Evolutionary conservation across 2,888 invertebrate genomes (phyloP).

Genomic region (Anodontia alba): DNA sequence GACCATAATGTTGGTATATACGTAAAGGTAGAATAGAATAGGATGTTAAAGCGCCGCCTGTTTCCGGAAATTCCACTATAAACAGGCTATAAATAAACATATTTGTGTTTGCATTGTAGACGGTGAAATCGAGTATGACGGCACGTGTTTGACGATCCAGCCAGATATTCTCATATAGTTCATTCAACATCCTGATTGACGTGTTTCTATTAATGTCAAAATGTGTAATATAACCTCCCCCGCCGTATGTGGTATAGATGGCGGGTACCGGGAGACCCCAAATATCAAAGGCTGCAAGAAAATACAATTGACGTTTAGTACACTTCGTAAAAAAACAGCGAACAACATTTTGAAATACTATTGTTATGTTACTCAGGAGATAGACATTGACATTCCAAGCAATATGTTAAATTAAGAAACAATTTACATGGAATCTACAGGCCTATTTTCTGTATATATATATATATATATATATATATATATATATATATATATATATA

Average conservation of each 20-base stretch:
- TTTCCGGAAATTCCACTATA: conserved; percentile 61
- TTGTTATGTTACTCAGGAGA: too few relatives aligned
- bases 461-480: too few relatives aligned
- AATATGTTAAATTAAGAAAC: too few relatives aligned
- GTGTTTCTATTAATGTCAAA: conserved; percentile 66
- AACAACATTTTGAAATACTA: too few relatives aligned
- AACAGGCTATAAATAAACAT: conserved; percentile 74
- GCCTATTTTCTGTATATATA: too few relatives aligned
- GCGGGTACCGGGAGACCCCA: conserved; percentile 71
- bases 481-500: too few relatives aligned
- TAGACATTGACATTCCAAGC: too few relatives aligned
- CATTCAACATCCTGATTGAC: conserved; percentile 62
- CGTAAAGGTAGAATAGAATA: conserved; percentile 50
- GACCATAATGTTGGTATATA: conserved; percentile 47
- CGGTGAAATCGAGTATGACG: conserved; percentile 76
- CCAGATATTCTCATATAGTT: conserved; percentile 66
- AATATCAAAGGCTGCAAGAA: conserved; percentile 56
- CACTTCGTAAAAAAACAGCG: conserved; percentile 19
- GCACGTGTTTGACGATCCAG: conserved; percentile 75
- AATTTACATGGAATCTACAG: too few relatives aligned
- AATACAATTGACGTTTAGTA: too few relatives aligned
- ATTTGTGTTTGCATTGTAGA: conserved; percentile 75
- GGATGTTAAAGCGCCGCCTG: conserved; percentile 56
- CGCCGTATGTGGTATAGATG: conserved; percentile 62
- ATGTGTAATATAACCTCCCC: conserved; percentile 75